phyloP scores from a whole-genome alignment of 2,797 vertebrate genomes.

The Salarias fasciatus region DNA sequence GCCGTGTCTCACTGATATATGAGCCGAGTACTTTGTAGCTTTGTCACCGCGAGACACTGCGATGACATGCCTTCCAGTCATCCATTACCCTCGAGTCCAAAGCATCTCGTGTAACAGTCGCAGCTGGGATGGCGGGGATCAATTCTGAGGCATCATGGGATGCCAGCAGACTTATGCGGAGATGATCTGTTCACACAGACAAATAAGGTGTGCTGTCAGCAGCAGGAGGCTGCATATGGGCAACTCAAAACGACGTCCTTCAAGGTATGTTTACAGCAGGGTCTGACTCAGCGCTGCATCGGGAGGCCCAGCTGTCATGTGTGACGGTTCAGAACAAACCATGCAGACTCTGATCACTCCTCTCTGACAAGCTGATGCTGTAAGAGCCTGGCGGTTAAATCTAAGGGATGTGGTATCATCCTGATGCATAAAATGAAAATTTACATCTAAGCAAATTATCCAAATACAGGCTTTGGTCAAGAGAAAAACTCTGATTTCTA shows the following conservation, averaged over 20 bases:
- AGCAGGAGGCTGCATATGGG: not conserved
- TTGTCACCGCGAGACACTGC: slow-evolving; percentile 51
- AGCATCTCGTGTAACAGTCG: slow-evolving; percentile 47
- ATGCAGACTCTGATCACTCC: not conserved
- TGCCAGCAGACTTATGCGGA: slow-evolving; percentile 45
- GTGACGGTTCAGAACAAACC: not conserved
- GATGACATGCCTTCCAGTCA: slow-evolving; percentile 55
- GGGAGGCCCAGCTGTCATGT: slow-evolving; percentile 3
- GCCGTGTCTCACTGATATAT: slow-evolving; percentile 61
- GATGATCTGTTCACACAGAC: slow-evolving; percentile 33
- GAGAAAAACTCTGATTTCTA: not conserved
- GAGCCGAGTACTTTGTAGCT: slow-evolving; percentile 54
- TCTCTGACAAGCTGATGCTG: not conserved
- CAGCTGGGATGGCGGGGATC: slow-evolving; percentile 57
- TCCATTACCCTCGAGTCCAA: slow-evolving; percentile 25
- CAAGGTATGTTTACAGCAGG: slow-evolving; percentile 14
- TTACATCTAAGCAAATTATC: not conserved
- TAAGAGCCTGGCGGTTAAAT: not conserved
- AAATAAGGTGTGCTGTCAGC: slow-evolving; percentile 49
- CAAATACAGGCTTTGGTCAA: not conserved
- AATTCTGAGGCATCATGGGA: slow-evolving; percentile 57
- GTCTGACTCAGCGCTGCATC: slow-evolving; percentile 27
- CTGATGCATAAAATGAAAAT: not conserved
- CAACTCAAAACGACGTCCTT: slow-evolving; percentile 38
- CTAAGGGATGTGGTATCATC: not conserved